These are phyloP conservation scores for Eurypyga helias DNA, from an alignment of 2,113 vertebrate genomes.

Conservation along the genomic window DNA sequence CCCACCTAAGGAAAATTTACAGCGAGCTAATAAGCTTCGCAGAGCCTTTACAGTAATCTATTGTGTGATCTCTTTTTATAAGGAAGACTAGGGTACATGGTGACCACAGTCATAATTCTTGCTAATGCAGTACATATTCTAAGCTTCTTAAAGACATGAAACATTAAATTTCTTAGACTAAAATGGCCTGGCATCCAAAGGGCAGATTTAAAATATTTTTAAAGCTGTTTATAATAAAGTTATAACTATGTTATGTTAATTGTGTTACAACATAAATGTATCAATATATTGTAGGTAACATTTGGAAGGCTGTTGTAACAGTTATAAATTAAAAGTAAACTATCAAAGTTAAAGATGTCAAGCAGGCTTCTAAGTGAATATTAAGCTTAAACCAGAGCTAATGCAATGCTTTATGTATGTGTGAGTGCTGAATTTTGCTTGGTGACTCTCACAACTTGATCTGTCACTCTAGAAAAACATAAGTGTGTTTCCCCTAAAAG, in stretches of 20 bases:
- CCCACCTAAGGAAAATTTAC: slow-evolving; percentile 36
- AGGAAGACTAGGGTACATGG: slow-evolving; percentile 1
- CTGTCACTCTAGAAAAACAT: background rate
- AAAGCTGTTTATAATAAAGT: slow-evolving; percentile 30
- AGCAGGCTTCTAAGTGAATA: slow-evolving; percentile 16
- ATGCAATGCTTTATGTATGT: background rate
- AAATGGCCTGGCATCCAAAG: slow-evolving; percentile 5
- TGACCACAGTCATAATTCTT: slow-evolving; percentile 51
- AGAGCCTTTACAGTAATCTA: background rate
- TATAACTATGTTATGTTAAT: no score
- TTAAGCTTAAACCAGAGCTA: background rate
- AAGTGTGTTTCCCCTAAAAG: background rate
- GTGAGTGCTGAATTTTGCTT: slow-evolving; percentile 17
- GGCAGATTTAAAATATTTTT: slow-evolving; percentile 41
- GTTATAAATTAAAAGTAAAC: slow-evolving; percentile 48
- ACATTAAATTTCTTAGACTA: background rate
- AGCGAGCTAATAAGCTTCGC: background rate
- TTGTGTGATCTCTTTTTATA: slow-evolving; percentile 32
- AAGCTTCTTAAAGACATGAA: slow-evolving; percentile 30
- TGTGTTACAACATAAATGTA: background rate
- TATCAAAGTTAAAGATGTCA: slow-evolving; percentile 17
- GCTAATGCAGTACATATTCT: slow-evolving; percentile 37
- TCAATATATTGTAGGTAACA: slow-evolving; percentile 27
- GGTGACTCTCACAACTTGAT: slow-evolving; percentile 42
- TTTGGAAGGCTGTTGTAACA: background rate